phyloP scores from a whole-genome alignment of 1,140 invertebrate genomes.

The Pygmarrhopalites habei region DNA sequence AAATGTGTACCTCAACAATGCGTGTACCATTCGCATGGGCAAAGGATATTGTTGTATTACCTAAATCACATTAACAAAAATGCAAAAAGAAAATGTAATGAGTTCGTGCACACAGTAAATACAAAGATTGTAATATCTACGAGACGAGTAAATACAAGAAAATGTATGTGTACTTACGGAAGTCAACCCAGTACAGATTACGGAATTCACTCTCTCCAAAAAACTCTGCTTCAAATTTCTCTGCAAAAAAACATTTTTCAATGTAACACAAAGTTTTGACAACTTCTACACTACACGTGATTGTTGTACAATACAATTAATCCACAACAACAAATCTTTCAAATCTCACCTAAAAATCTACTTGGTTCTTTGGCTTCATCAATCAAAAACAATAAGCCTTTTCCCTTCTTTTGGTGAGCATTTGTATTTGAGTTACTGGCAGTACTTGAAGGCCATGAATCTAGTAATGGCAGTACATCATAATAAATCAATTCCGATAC shows the following conservation, averaged over 20 bases:
- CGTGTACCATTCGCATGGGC: slow-evolving; percentile 31
- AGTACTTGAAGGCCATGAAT: slow-evolving; percentile 21
- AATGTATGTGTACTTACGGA: too few species aligned
- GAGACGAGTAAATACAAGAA: too few species aligned
- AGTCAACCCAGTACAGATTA: slow-evolving; percentile 32
- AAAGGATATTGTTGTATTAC: slow-evolving; percentile 29
- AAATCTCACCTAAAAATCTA: slow-evolving; percentile 22
- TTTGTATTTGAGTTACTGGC: slow-evolving; percentile 2
- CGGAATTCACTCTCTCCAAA: slow-evolving; percentile 31
- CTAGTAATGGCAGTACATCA: slow-evolving; percentile 31
- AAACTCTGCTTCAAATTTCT: slow-evolving; percentile 37
- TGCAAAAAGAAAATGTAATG: too few species aligned
- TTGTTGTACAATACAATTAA: too few species aligned
- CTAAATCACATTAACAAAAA: too few species aligned
- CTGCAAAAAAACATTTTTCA: too few species aligned
- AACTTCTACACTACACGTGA: too few species aligned
- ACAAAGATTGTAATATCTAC: too few species aligned
- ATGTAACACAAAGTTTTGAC: too few species aligned
- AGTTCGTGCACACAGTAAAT: too few species aligned
- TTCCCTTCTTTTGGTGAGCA: slow-evolving; percentile 21
- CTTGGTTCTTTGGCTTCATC: slow-evolving; percentile 34
- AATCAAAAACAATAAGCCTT: slow-evolving; percentile 29
- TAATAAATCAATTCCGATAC: slow-evolving; percentile 15
- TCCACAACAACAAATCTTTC: too few species aligned
- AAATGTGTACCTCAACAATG: too few species aligned